Base-by-base conservation (phyloP, 2,113 vertebrate genomes). In the Archocentrus centrarchus region DNA sequence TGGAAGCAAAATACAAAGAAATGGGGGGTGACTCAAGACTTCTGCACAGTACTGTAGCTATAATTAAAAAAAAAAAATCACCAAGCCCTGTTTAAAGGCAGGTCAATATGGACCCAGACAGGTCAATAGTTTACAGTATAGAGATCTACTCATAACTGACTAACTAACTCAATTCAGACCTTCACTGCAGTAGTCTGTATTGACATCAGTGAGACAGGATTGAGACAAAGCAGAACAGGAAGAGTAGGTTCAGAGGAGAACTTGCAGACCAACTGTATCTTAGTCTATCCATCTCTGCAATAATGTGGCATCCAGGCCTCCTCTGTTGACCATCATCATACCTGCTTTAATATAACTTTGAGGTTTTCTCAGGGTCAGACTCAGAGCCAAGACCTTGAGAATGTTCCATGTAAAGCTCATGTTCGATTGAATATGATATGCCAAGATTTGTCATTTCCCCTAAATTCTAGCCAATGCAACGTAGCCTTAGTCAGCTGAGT, bases 221-320 rank as follows among this genome's bases (percentile, higher is more conserved):
- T 91, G 91, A 94, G 63, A 73, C 59, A 89, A 93, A 88, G 64
- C 93, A 94, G 94, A 91, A 66, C 91, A 79, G 83, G 90, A 86
- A 35, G 57, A 81, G 79, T 13, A 47, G 53, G 68, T 89, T 75
- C 59, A 79, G 44, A 75, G 39, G 27, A 58, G 6, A 77, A n/a
- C 3, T 77, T 37, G 58, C 47, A 39, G 59, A 53, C 11, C 83
- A 93, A 90, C 62, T 62, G n/a, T 77, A 60, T 64, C 37, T 64
- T 13, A 64, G 62, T 15, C 62, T 75, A 93, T 93, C 59, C 22
- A 59, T 62, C 35, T 80, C 22, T 32, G 32, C 7, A 39, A 14
- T 41, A 59, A 80, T 24, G 77, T 50, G 35, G 58, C 35, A 41
- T 60, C 11, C 47, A 73, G 10, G 37, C 39, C 60, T 58, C 24